Evolutionary conservation across 2,113 vertebrate species (phyloP).

Genomic region (Lates calcarifer): DNA sequence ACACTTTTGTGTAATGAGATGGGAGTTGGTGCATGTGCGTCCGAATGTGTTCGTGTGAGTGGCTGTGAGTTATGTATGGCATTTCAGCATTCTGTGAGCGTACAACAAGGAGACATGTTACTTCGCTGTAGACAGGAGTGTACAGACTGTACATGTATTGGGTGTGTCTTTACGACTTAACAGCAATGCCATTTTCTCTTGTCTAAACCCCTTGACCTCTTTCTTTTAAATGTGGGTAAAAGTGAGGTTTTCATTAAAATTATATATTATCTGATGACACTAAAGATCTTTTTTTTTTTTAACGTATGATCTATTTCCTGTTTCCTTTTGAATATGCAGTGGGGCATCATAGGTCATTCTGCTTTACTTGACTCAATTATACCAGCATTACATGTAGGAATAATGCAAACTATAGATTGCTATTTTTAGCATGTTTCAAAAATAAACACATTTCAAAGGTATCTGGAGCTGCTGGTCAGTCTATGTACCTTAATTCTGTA

Average conservation of each 20-base stretch:
- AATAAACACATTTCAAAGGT: slow-evolving; percentile 70
- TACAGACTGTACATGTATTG: slow-evolving; percentile 47
- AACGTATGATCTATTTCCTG: background rate
- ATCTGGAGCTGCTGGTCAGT: slow-evolving; percentile 85
- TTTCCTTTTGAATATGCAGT: slow-evolving; percentile 74
- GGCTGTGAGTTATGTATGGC: slow-evolving; percentile 66
- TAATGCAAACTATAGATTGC: slow-evolving; percentile 51
- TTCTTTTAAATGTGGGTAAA: background rate
- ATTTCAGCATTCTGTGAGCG: slow-evolving; percentile 73
- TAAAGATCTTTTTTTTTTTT: too few relatives aligned
- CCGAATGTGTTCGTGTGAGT: slow-evolving; percentile 61
- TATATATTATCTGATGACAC: background rate
- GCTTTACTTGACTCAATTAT: slow-evolving; percentile 50
- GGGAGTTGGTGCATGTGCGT: slow-evolving; percentile 41
- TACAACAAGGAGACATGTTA: slow-evolving; percentile 72
- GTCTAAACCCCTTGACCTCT: slow-evolving; percentile 18
- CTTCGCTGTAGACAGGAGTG: slow-evolving; percentile 52
- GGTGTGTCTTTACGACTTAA: slow-evolving; percentile 45
- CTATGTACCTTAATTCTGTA: slow-evolving; percentile 77
- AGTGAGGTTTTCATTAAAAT: slow-evolving; percentile 12
- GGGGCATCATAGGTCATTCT: slow-evolving; percentile 32
- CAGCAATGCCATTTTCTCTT: slow-evolving; percentile 30
- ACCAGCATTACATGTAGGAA: slow-evolving; percentile 41
- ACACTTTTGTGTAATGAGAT: slow-evolving; percentile 76
- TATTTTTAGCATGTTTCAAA: slow-evolving; percentile 63